Evolutionary conservation across 2,797 vertebrate species (phyloP), one percentile per base, ranked within the genome.

Genomic region (Sorex maritimensis): DNA sequence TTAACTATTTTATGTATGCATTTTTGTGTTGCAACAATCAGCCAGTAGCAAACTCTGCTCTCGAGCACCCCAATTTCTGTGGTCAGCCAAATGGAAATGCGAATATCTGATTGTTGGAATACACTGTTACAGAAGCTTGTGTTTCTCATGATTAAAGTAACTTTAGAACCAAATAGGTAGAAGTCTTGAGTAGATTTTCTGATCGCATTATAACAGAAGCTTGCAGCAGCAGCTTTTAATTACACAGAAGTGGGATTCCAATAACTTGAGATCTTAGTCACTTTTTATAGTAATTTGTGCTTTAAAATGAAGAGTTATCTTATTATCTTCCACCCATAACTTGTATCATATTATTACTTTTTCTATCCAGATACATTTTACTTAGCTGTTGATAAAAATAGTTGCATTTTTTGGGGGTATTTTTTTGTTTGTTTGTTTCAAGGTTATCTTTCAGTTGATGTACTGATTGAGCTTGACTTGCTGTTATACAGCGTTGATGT

Each of bases 1-100:
- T 98, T 97, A 96, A 97, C 91, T 97, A 96, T 91, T 97, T 97
- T 73, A 92, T 97, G 97, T 97, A 94, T 97, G 95, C 96, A 94
- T 95, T 85, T 95, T 95, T 97, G 86, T 97, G 86, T 97, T 95
- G 95, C 97, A 95, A 75, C 97, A 96, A 44, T 96, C 96, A 96
- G 92, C 86, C 74, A 92, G 12, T 94, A 94, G 78, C 86, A 95
- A 88, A 73, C 71, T 7, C 8, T 88, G 90, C 34, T 5, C 52
- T 38, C 65, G 81, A 93, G 21, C 72, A 97, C 96, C 96, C 91
- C 82, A 85, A 84, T 95, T 95, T 95, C 74, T 97, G 90, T 92
- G 85, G 68, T 92, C 65, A 80, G 38, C 69, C 85, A 34, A 21
- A 95, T 95, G 52, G 30, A 96, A 95, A 95, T 11, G 88, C 73